Evolutionary conservation across 2,797 vertebrate genomes (phyloP).

Genomic region (Acanthopagrus latus): DNA sequence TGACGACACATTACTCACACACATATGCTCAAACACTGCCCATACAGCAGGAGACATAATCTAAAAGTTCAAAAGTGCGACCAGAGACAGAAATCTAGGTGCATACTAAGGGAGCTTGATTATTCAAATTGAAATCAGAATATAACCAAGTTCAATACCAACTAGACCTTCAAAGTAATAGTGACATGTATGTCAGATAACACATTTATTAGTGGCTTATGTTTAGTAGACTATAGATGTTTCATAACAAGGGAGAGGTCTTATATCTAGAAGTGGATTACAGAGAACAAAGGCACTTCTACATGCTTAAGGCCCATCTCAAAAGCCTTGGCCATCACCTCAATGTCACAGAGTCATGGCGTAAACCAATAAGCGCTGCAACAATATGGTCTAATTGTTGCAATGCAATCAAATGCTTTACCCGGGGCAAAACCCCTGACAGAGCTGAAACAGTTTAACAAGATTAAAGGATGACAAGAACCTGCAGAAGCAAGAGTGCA

Average conservation of each 20-base stretch:
- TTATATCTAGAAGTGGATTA: slow-evolving; percentile 36
- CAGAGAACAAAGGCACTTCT: slow-evolving; percentile 16
- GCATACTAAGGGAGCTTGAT: not conserved
- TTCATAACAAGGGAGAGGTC: not conserved
- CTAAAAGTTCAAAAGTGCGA: slow-evolving; percentile 9
- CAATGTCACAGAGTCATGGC: slow-evolving; percentile 62
- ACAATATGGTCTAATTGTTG: slow-evolving; percentile 70
- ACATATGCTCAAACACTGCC: slow-evolving; percentile 25
- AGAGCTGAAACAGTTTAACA: slow-evolving; percentile 79
- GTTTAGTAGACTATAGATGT: slow-evolving; percentile 12
- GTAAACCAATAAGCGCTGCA: slow-evolving; percentile 51
- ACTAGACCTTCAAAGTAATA: not conserved
- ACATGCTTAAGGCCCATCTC: slow-evolving; percentile 9
- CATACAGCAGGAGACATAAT: slow-evolving; percentile 8
- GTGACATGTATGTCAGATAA: not conserved
- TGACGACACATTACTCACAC: slow-evolving; percentile 59
- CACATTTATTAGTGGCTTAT: slow-evolving; percentile 7
- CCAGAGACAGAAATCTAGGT: not conserved
- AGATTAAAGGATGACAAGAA: slow-evolving; percentile 82
- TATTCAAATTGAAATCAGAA: too few relatives aligned
- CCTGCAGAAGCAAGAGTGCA: slow-evolving; percentile 53
- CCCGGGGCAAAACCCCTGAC: slow-evolving; percentile 75
- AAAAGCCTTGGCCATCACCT: slow-evolving; percentile 46
- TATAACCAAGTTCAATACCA: too few relatives aligned
- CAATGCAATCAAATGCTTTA: slow-evolving; percentile 66